phyloP scores from a whole-genome alignment of 1,140 invertebrate genomes.

The Galleria mellonella region DNA sequence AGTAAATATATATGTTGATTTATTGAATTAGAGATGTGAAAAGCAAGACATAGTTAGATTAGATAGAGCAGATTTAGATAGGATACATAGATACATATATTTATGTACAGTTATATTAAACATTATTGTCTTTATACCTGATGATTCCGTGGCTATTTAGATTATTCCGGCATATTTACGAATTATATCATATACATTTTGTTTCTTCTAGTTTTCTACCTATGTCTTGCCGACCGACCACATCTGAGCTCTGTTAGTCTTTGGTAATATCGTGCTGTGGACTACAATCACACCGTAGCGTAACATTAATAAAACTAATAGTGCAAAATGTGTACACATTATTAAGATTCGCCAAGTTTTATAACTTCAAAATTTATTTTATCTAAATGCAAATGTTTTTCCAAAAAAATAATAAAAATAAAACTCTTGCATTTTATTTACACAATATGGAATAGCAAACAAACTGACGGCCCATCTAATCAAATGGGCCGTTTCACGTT shows the following conservation, averaged over 20 bases:
- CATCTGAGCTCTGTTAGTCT: constrained; percentile 64
- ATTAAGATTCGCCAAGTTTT: no score
- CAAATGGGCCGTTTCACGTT: no score
- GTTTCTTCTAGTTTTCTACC: constrained; percentile 30
- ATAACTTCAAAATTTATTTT: no score
- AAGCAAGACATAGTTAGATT: constrained; percentile 73
- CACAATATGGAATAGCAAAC: no score
- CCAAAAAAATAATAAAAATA: no score
- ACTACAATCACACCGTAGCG: constrained; percentile 28
- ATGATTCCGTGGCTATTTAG: constrained; percentile 20
- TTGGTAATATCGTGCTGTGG: constrained; percentile 1
- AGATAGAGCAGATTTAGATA: constrained; percentile 33
- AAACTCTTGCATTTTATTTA: no score
- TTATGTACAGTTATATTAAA: constrained; percentile 26
- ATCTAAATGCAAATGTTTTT: no score
- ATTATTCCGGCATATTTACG: constrained; percentile 19
- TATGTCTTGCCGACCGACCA: constrained; percentile 71
- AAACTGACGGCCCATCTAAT: no score
- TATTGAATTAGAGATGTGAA: constrained; percentile 35
- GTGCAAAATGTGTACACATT: background rate
- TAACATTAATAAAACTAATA: constrained; percentile 21
- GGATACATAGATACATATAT: constrained; percentile 24
- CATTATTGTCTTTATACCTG: constrained; percentile 46
- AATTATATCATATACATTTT: no score
- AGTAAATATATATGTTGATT: constrained; percentile 21